Conservation (phyloP, 2,888 invertebrate genomes). For the Dasysyrphus tricinctus region DNA sequence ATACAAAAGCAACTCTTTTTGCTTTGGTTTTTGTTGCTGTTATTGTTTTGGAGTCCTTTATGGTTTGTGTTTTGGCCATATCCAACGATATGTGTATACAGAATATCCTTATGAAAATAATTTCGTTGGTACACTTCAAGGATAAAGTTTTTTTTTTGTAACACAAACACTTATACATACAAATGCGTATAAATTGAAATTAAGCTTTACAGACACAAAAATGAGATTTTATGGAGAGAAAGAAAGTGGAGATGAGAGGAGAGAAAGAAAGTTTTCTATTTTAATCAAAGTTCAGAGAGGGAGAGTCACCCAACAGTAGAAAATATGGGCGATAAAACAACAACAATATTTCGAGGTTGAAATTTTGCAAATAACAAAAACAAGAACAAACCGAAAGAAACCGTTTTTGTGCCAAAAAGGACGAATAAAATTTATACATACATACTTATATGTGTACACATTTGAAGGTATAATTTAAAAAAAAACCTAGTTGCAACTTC, state of each 20-base stretch:
- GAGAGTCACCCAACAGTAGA: not conserved
- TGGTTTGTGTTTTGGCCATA: conserved; percentile 16
- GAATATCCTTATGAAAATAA: conserved; percentile 22
- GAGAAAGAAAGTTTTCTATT: not conserved
- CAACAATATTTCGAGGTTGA: conserved; percentile 17
- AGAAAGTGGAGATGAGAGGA: not conserved
- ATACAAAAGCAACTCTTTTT: conserved; percentile 6
- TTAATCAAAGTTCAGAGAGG: not conserved
- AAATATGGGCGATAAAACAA: conserved; percentile 15
- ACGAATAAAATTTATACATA: conserved; percentile 9
- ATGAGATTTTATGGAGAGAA: conserved; percentile 9
- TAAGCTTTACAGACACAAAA: conserved; percentile 35
- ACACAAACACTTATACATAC: conserved; percentile 12
- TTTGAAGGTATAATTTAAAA: not conserved
- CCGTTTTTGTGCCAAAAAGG: conserved; percentile 16
- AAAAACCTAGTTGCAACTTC: conserved; percentile 14
- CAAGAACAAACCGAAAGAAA: not conserved
- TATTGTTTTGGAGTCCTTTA: conserved; percentile 52
- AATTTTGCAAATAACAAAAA: conserved; percentile 2
- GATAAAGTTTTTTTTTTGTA: conserved; percentile 24
- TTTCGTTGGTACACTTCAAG: conserved; percentile 49
- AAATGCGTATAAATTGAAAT: conserved; percentile 14
- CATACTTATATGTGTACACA: not conserved
- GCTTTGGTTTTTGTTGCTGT: not conserved
- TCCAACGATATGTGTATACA: conserved; percentile 48